Conservation (phyloP, 2,888 invertebrate species). For the Ophonus ardosiacus region DNA sequence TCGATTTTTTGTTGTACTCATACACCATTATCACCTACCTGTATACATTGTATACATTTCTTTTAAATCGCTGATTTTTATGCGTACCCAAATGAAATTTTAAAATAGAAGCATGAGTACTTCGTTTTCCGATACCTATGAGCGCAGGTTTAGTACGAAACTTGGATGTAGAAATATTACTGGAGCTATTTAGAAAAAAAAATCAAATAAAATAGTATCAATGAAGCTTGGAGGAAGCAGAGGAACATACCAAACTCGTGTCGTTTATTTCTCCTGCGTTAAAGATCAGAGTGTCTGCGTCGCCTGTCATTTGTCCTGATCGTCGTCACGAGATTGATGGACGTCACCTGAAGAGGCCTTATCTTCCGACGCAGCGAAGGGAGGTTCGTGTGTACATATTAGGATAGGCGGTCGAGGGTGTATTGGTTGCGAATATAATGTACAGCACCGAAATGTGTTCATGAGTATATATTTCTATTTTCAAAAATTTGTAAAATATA, state of each 20-base stretch:
- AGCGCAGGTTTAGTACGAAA: no score
- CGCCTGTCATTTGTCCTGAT: slow-evolving; percentile 36
- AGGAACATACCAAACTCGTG: neutral
- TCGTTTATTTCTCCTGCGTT: slow-evolving; percentile 30
- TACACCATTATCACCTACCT: no score
- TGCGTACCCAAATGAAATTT: no score
- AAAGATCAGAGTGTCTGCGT: slow-evolving; percentile 25
- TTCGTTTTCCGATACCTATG: no score
- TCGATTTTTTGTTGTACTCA: no score
- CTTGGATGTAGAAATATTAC: no score
- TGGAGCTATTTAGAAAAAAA: no score
- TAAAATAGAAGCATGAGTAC: no score
- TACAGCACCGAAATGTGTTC: neutral
- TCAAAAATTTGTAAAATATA: neutral
- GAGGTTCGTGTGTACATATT: neutral
- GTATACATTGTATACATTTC: no score
- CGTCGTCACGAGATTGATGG: slow-evolving; percentile 32
- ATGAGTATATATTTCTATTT: neutral
- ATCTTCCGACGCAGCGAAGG: neutral
- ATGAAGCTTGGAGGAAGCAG: no score
- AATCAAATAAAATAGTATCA: no score
- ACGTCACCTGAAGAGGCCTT: slow-evolving; percentile 33
- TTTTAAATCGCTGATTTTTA: no score
- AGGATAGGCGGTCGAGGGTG: neutral
- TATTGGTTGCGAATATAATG: neutral